Evolutionary conservation across 2,888 invertebrate species (phyloP), one percentile per base, ranked within the genome.

Genomic region (Schizaphis graminum): DNA sequence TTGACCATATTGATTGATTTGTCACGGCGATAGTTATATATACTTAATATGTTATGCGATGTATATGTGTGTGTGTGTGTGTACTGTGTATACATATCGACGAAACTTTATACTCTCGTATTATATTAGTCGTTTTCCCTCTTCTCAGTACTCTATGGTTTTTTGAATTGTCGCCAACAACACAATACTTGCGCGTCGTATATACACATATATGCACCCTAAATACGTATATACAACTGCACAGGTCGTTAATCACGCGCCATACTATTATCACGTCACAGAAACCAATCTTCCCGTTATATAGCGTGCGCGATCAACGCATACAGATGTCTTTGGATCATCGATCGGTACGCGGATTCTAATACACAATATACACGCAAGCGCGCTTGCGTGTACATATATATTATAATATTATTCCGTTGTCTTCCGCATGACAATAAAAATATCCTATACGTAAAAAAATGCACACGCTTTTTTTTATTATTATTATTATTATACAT

Each of bases 231-330:
- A 57, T 35, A 26, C 16, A 7, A 24, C n/a, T 10, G 35, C 53
- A 13, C 56, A 89, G n/a, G 93, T 93, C 93, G 93, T 93, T 93
- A 93, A 93, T 93, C 89, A 93, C 93, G n/a, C 26, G n/a, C 56
- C 21, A n/a, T 77, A 67, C 93, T 89, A 89, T 93, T 93, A 93
- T 93, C 93, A 93, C 89, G 93, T 93, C 93, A 89, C 92, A 56
- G 88, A 88, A 89, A 89, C 92, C 88, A n/a, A 89, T 93, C 92
- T 93, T 89, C 53, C 77, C 49, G 67, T 56, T 24, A 5, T 44
- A 35, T 57, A 91, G 85, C 56, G 61, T 28, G 28, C 8, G 67
- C 92, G 88, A 92, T 87, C 86, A 88, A 88, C 49, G 53, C 57
- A 77, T n/a, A n/a, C 89, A 85, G 56, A 93, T 67, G 93, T 93